Evolutionary conservation across 92 coral and sea anemone species (phyloP).

Genomic region (Ricordea florida): DNA sequence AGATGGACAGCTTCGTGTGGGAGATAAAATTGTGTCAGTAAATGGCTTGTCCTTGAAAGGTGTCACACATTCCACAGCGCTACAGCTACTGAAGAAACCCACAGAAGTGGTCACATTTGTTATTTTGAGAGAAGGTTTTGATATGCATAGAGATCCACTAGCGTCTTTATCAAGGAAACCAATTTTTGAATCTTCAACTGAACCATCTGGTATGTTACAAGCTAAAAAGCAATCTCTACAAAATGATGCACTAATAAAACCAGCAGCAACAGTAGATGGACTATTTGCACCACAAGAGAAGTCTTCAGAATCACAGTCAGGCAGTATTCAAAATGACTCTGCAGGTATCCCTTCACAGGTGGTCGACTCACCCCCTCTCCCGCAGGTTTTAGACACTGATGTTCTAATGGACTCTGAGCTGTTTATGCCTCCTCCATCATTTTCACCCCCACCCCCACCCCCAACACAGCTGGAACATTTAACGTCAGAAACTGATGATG

Average conservation of each 20-base stretch:
- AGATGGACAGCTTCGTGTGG: constrained; percentile 76
- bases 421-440: neutral
- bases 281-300: too few relatives aligned
- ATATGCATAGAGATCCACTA: neutral
- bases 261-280: too few relatives aligned
- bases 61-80: constrained; percentile 82
- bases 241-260: too few relatives aligned
- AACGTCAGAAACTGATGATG: too few relatives aligned
- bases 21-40: constrained; percentile 85
- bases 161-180: too few relatives aligned
- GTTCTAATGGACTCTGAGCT: neutral
- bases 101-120: constrained; percentile 66
- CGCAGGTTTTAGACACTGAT: too few relatives aligned
- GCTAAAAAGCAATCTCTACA: too few relatives aligned
- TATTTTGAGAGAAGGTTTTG: constrained; percentile 62
- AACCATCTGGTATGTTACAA: neutral
- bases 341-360: neutral
- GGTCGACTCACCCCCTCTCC: constrained; percentile 34
- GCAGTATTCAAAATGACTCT: neutral
- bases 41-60: constrained; percentile 76
- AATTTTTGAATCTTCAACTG: neutral
- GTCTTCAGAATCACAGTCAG: neutral
- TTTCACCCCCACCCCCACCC: constrained; percentile 30
- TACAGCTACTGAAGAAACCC: constrained; percentile 94
- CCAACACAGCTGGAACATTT: constrained; percentile 32